These are phyloP conservation scores for Istiophorus platypterus DNA, from an alignment of 2,113 vertebrate genomes.

Conservation along the genomic window DNA sequence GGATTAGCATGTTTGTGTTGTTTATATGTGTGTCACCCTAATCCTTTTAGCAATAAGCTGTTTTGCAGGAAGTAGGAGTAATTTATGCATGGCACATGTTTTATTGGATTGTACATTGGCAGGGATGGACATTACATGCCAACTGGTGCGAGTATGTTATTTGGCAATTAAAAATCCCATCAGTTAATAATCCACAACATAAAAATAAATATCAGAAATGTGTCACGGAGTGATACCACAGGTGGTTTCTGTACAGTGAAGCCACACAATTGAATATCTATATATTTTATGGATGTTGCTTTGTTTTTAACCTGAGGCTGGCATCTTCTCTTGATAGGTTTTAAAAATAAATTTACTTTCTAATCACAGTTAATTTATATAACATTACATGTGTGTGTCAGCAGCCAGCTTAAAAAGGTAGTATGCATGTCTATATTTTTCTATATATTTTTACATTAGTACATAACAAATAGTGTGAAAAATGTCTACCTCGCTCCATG, in stretches of 20 bases:
- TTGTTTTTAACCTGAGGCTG: neutral
- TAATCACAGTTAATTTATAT: neutral
- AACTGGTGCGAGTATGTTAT: conserved; percentile 20
- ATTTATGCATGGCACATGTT: conserved; percentile 77
- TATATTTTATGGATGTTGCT: neutral
- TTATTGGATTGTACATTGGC: conserved; percentile 42
- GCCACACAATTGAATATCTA: too few species aligned
- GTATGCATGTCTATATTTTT: neutral
- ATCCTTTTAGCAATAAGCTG: conserved; percentile 85
- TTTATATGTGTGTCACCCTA: conserved; percentile 85
- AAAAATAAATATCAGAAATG: conserved; percentile 1
- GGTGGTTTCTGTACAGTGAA: neutral
- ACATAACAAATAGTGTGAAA: too few species aligned
- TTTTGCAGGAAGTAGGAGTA: conserved; percentile 79
- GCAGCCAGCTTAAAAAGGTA: too few species aligned
- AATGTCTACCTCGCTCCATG: too few species aligned
- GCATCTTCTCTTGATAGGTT: too few species aligned
- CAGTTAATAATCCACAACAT: conserved; percentile 26
- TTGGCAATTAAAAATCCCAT: conserved; percentile 49
- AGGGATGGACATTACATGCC: conserved; percentile 44
- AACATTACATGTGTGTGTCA: neutral
- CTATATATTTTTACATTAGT: too few species aligned
- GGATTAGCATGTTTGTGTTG: conserved; percentile 87
- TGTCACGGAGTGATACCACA: conserved; percentile 3
- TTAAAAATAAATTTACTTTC: too few species aligned